Conservation (phyloP, 1,140 invertebrate genomes). For the Lethrus apterus region DNA sequence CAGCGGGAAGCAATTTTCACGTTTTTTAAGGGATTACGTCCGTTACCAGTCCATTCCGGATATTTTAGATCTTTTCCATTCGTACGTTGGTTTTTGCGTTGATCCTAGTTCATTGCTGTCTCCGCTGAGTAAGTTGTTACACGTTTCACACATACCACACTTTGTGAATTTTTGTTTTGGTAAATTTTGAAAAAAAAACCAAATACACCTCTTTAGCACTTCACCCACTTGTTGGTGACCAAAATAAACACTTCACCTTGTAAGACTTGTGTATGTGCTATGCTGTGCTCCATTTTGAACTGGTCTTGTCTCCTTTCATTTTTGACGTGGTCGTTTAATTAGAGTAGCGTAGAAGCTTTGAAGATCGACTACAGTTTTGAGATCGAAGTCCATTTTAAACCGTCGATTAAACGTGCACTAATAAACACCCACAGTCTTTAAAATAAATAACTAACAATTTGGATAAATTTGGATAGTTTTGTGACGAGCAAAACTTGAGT, state of each 20-base stretch:
- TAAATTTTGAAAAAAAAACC: no score
- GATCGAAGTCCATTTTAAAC: background rate
- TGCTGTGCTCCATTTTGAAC: constrained; percentile 31
- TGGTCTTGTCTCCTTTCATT: constrained; percentile 28
- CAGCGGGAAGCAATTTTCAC: constrained; percentile 64
- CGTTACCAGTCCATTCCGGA: constrained; percentile 68
- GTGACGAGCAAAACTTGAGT: constrained; percentile 4
- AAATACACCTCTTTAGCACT: no score
- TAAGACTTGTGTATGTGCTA: constrained; percentile 22
- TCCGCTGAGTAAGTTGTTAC: constrained; percentile 77
- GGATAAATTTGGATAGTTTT: background rate
- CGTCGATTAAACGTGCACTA: constrained; percentile 4
- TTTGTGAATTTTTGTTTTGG: no score
- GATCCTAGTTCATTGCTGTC: constrained; percentile 79
- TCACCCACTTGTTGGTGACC: no score
- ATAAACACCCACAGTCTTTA: constrained; percentile 8
- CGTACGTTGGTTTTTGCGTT: constrained; percentile 91
- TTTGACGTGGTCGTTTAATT: constrained; percentile 19
- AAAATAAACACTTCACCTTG: constrained; percentile 7
- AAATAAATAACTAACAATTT: background rate
- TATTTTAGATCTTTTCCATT: constrained; percentile 89
- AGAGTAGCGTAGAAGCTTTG: constrained; percentile 24
- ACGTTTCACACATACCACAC: no score
- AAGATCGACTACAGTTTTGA: background rate
- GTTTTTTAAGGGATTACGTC: constrained; percentile 73